Conservation (phyloP, 2,888 invertebrate genomes). For the Xanthorhoe designata region DNA sequence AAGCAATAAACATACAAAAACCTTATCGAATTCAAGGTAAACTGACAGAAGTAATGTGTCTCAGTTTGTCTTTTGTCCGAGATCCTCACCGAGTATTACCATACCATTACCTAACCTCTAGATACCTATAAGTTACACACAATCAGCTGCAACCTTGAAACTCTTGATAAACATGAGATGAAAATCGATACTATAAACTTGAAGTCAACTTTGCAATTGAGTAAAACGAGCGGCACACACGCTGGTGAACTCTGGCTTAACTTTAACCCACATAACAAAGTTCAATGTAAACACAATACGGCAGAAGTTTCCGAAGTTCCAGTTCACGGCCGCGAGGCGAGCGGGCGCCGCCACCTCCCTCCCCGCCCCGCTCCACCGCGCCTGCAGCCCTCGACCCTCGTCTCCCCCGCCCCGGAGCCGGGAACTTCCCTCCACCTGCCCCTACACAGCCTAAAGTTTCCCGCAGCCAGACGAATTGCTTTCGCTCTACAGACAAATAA, state of each 20-base stretch:
- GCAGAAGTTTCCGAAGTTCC: slow-evolving; percentile 81
- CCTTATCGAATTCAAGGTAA: not conserved
- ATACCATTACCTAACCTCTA: no score
- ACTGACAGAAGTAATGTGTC: not conserved
- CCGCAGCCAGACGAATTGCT: slow-evolving; percentile 44
- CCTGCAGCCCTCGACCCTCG: slow-evolving; percentile 20
- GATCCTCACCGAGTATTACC: not conserved
- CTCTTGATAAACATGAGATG: slow-evolving; percentile 80
- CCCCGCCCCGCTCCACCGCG: slow-evolving; percentile 20
- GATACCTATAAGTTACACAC: slow-evolving; percentile 1
- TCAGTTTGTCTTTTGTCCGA: not conserved
- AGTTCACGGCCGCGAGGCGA: slow-evolving; percentile 82
- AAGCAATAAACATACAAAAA: not conserved
- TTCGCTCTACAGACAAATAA: slow-evolving; percentile 44
- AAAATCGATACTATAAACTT: slow-evolving; percentile 83
- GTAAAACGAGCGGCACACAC: slow-evolving; percentile 78
- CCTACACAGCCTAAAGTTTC: slow-evolving; percentile 41
- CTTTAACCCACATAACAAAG: slow-evolving; percentile 86
- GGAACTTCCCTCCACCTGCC: slow-evolving; percentile 35
- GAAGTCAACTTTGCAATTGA: slow-evolving; percentile 80
- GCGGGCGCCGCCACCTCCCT: slow-evolving; percentile 52
- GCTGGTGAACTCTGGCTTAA: slow-evolving; percentile 83
- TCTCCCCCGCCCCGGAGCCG: slow-evolving; percentile 25
- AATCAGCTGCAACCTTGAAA: slow-evolving; percentile 72
- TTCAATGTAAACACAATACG: slow-evolving; percentile 86